Conservation (phyloP, 2,888 invertebrate species). For the Hyposoter dolosus region DNA sequence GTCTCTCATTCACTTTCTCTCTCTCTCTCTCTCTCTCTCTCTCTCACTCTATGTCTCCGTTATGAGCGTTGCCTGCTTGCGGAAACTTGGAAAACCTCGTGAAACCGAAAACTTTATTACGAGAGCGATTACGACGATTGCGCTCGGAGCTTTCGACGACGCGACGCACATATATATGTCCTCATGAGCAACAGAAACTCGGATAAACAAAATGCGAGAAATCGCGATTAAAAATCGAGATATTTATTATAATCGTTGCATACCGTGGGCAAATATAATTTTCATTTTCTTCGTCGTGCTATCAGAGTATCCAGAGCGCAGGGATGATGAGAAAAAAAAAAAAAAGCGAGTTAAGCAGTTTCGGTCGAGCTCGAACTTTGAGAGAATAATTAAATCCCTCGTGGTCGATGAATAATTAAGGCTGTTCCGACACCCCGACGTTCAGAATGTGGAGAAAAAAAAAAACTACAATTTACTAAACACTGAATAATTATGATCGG, state of each 20-base stretch:
- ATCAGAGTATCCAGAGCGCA: constrained; percentile 1
- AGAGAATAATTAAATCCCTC: constrained; percentile 43
- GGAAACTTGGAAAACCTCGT: constrained; percentile 50
- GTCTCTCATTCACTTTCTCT: constrained; percentile 69
- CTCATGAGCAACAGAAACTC: constrained; percentile 22
- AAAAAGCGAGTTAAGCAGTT: not conserved
- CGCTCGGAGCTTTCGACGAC: constrained; percentile 13
- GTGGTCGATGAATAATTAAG: constrained; percentile 25
- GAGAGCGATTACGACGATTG: constrained; percentile 59
- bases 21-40: constrained; percentile 9
- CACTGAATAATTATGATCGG: not conserved
- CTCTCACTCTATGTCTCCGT: not conserved
- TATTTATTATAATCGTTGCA: constrained; percentile 32
- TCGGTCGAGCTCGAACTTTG: not conserved
- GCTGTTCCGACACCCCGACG: not conserved
- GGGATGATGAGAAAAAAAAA: no score
- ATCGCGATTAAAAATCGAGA: constrained; percentile 8
- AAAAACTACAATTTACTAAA: not conserved
- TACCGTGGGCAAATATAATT: constrained; percentile 28
- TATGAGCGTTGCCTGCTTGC: constrained; percentile 21
- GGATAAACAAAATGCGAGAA: constrained; percentile 49
- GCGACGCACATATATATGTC: not conserved
- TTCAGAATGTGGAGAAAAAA: not conserved
- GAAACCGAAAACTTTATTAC: constrained; percentile 59
- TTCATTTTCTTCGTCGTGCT: not conserved